A percentile compares a stretch with the other conserved stretches of the same genome.
These are phyloP conservation scores for Clusia tigrina DNA, from an alignment of 2,888 invertebrate genomes.

Conservation along the genomic window DNA sequence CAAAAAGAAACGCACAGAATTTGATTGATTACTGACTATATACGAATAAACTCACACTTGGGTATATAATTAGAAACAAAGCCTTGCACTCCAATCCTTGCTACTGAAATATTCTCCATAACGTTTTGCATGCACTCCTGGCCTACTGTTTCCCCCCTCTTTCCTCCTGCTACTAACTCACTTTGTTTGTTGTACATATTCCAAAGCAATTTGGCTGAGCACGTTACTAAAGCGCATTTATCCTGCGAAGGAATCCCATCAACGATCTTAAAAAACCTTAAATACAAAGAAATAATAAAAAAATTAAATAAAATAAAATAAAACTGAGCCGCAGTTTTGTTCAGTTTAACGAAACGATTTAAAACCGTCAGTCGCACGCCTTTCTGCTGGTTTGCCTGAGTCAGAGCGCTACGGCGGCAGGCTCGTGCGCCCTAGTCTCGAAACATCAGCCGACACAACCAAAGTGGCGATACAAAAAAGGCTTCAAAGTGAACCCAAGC, in stretches of 20 bases:
- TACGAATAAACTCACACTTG: too few species aligned
- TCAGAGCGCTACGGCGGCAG: not conserved
- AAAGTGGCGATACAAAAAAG: constrained; percentile 20
- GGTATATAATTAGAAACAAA: too few species aligned
- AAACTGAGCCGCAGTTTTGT: constrained; percentile 37
- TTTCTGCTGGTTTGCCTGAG: constrained; percentile 20
- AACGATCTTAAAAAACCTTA: too few species aligned
- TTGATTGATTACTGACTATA: too few species aligned
- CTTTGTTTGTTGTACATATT: too few species aligned
- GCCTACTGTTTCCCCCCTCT: too few species aligned
- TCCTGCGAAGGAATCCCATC: not conserved
- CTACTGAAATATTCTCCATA: too few species aligned
- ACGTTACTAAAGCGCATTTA: not conserved
- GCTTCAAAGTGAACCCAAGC: not conserved
- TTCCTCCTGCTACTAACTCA: too few species aligned
- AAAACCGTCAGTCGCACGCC: constrained; percentile 38
- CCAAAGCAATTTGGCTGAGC: not conserved
- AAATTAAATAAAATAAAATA: too few species aligned
- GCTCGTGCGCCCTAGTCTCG: not conserved
- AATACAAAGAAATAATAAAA: not conserved
- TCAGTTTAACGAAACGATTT: constrained; percentile 43
- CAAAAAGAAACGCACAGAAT: too few species aligned
- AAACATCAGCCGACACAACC: constrained; percentile 1
- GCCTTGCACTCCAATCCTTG: too few species aligned
- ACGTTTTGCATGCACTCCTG: too few species aligned